Evolutionary conservation across 2,113 vertebrate genomes (phyloP).

Genomic region (Myrmecobius fasciatus): DNA sequence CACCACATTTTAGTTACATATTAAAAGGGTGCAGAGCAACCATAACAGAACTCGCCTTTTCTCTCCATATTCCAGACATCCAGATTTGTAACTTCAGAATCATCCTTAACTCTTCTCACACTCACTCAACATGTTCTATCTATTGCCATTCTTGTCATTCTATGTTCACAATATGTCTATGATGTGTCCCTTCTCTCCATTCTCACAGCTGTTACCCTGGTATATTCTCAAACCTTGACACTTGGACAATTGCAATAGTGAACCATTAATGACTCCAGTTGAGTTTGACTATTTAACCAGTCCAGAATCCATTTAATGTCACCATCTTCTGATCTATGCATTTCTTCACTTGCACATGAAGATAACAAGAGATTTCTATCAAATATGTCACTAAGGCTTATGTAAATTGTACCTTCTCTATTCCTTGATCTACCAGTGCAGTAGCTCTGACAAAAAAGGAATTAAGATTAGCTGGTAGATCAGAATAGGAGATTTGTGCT

Average conservation of each 20-base stretch:
- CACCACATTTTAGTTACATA: background rate
- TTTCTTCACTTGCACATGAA: background rate
- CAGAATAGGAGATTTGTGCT: background rate
- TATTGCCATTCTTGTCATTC: no score
- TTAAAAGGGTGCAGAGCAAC: background rate
- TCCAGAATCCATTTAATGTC: background rate
- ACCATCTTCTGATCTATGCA: background rate
- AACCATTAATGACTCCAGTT: background rate
- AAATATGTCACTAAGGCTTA: background rate
- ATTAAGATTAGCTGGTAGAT: background rate
- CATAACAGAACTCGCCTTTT: no score
- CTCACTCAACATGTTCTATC: no score
- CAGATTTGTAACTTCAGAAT: no score
- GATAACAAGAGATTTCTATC: background rate
- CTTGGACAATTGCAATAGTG: no score
- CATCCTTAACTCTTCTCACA: no score
- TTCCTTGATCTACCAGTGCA: background rate
- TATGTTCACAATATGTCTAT: no score
- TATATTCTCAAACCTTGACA: no score
- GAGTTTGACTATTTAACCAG: background rate
- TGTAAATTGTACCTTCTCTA: background rate
- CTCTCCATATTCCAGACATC: no score
- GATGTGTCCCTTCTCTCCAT: no score
- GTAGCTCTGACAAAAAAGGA: background rate
- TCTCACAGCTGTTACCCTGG: no score